Conservation (phyloP, 2,113 vertebrate genomes). For the Aptenodytes forsteri region DNA sequence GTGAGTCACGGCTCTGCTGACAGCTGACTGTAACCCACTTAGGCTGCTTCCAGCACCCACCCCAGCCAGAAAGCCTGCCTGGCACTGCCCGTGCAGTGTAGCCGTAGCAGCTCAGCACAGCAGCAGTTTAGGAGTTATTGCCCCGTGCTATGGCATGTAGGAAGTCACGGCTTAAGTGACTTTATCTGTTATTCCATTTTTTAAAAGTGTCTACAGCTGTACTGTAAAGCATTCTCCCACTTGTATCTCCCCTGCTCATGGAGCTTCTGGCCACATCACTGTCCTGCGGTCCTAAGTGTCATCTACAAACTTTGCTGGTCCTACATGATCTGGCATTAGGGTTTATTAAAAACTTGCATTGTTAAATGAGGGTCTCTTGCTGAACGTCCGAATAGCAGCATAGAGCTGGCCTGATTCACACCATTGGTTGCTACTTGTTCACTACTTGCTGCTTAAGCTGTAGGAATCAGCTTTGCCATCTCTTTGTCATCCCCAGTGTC, state of each 20-base stretch:
- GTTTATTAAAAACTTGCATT: background rate
- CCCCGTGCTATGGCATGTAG: accelerated
- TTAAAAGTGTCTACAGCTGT: background rate
- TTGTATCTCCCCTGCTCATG: background rate
- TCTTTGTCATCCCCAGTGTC: background rate
- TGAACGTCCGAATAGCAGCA: background rate
- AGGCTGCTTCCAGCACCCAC: background rate
- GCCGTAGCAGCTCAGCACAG: background rate
- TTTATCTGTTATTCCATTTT: accelerated
- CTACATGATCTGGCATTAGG: background rate
- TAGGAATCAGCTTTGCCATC: background rate
- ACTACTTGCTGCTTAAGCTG: background rate
- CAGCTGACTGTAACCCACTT: background rate
- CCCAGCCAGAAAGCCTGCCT: background rate
- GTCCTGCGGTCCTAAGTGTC: background rate
- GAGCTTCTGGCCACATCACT: background rate
- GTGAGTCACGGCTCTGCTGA: background rate
- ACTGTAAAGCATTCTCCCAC: background rate
- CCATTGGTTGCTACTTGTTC: accelerated
- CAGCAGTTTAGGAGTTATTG: background rate
- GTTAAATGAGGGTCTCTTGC: background rate
- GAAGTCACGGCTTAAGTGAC: too few relatives aligned
- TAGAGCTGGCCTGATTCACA: background rate
- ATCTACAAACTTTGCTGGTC: background rate
- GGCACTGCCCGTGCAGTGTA: background rate